Evolutionary conservation across 1,140 invertebrate genomes (phyloP), one percentile per base, ranked within the genome.

Genomic region (Drosophila parvula): DNA sequence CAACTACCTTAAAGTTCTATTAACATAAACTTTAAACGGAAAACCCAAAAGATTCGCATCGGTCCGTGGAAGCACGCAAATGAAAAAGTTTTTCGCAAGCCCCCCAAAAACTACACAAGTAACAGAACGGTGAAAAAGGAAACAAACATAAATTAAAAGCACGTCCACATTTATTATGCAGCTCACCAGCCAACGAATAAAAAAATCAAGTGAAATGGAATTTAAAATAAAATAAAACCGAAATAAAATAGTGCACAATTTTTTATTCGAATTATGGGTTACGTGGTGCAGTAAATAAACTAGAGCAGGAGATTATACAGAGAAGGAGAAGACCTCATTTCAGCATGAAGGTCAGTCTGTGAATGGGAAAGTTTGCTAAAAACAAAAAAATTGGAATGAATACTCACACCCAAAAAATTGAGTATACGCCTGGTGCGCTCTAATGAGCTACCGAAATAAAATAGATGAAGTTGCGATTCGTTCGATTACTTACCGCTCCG

Each of bases 401-500:
- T 18, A 28, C 1, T 11, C 28, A 22, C 1, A 14, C 5, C 47
- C 4, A 11, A 18, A n/a, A 30, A 16, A 28, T 68, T 36, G 34
- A 28, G 64, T 68, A 68, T 51, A 50, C 36, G 61, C 61, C 65
- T 41, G 53, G 55, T 73, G 47, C 10, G 11, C 55, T 22, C 36
- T 69, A 70, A 71, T 70, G 51, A 70, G 68, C 62, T 67, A n/a
- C 10, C 47, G 11, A 65, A 55, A 59, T 60, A n/a, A 51, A 47
- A 55, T 51, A 44, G 47, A 48, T 30, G 67, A 16, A 40, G 56
- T 50, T 53, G 34, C 40, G 47, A 50, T 61, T 32, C 36, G 48
- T 68, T 68, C 47, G 65, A 71, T 77, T 56, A 68, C 74, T 92
- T 82, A 92, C 91, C 91, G 59, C 85, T 91, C 18, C 91, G 79